Conservation (phyloP, 1,140 invertebrate species). For the Rhizoglyphus robini region DNA sequence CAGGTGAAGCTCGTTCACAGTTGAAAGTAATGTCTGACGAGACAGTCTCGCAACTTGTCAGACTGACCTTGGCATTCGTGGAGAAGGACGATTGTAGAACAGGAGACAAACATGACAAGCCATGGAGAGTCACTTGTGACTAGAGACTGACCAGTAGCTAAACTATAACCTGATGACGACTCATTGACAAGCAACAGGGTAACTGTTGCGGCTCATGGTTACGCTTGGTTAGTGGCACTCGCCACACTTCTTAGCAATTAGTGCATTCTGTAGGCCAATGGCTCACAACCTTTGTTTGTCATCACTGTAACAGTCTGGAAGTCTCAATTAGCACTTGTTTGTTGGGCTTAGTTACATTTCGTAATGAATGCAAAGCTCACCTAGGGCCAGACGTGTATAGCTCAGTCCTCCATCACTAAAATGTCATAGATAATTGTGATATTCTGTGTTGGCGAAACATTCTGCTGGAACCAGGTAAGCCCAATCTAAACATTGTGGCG, state of each 20-base stretch:
- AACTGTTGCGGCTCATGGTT: slow-evolving; percentile 30
- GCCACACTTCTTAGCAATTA: slow-evolving; percentile 9
- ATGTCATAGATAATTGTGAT: slow-evolving; percentile 9
- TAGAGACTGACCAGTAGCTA: slow-evolving; percentile 31
- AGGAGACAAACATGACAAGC: neutral
- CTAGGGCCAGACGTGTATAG: neutral
- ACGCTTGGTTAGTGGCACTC: neutral
- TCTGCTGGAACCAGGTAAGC: neutral
- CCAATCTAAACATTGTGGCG: slow-evolving; percentile 8
- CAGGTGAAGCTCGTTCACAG: neutral
- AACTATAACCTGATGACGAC: slow-evolving; percentile 97
- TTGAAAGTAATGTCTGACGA: neutral
- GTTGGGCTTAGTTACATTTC: no score
- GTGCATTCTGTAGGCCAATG: neutral
- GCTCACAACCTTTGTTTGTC: neutral
- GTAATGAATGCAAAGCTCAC: neutral
- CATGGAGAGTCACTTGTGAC: neutral
- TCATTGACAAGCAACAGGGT: slow-evolving; percentile 98
- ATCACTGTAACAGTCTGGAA: neutral
- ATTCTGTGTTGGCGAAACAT: neutral
- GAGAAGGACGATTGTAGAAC: neutral
- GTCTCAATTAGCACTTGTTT: neutral
- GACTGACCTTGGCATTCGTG: neutral
- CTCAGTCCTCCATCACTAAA: neutral
- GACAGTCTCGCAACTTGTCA: neutral